Base-by-base conservation (phyloP, 2,113 vertebrate genomes). In the Chionodraco myersi region DNA sequence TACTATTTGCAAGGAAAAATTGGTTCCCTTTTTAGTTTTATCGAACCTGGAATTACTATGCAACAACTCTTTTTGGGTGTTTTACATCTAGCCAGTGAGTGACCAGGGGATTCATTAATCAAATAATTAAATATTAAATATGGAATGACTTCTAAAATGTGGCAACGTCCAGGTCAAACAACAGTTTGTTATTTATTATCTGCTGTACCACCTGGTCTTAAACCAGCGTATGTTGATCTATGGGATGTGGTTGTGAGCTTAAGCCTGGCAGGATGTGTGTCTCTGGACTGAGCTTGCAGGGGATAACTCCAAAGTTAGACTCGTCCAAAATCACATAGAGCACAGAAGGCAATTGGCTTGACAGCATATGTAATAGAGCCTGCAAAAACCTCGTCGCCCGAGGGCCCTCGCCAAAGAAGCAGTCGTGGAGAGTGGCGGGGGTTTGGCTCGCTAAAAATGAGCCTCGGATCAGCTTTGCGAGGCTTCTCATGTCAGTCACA, bases 351-450 rank as follows among this genome's bases (percentile, higher is more conserved):
- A 88, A 91, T 89, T 89, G 91, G 83, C 83, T 72, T 90, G 89
- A 92, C 88, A 92, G 87, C 75, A 70, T 74, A 62, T 90, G 91
- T 87, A 88, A 89, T 76, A 71, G 85, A 90, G 70, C 76, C 87
- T 77, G 83, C 63, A 72, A 85, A 30, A 88, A 78, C 70, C 80
- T 80, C 18, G 69, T 71, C 23, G 74, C 87, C 85, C n/a, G 58
- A 81, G 87, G 86, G 83, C 75, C 79, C 80, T 67, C 54, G 21
- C 54, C 68, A 70, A 77, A 60, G 81, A 3, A 30, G 86, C 75
- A 26, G 84, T 18, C 13, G 18, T 21, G 47, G 58, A 79, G 90
- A 73, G 77, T 63, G 73, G 86, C 56, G 54, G 76, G 65, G 74
- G 61, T 57, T 53, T 66, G 80, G 82, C 74, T 71, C 5, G 26